Evolutionary conservation across 2,888 invertebrate genomes (phyloP).

Genomic region (Subacronicta megacephala): DNA sequence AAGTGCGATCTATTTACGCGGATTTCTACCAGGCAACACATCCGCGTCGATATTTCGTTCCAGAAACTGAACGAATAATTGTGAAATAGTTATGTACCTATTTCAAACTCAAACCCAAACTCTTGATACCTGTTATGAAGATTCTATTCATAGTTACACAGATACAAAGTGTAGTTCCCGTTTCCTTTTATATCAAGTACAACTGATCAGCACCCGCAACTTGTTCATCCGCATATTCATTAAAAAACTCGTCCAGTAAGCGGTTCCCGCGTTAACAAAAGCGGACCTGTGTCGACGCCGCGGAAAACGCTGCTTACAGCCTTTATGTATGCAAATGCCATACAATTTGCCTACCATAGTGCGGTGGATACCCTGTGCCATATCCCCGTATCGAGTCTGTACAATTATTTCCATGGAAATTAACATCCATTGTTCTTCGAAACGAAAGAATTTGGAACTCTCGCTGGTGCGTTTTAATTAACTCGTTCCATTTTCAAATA

Average conservation of each 20-base stretch:
- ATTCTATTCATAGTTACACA: too few species aligned
- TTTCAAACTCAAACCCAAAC: too few species aligned
- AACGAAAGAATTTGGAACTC: constrained; percentile 11
- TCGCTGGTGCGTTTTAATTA: constrained; percentile 14
- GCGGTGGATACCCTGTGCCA: constrained; percentile 29
- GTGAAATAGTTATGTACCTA: too few species aligned
- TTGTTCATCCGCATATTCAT: constrained; percentile 31
- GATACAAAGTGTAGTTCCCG: neutral
- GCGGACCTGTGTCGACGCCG: constrained; percentile 37
- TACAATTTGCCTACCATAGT: constrained; percentile 48
- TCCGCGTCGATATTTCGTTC: too few species aligned
- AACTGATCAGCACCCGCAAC: constrained; percentile 7
- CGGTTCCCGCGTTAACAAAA: constrained; percentile 49
- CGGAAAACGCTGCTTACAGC: constrained; percentile 44
- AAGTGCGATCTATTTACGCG: too few species aligned
- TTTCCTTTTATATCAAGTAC: constrained; percentile 1
- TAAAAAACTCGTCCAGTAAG: constrained; percentile 47
- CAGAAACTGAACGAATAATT: too few species aligned
- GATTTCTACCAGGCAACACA: too few species aligned
- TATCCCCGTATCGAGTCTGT: constrained; percentile 34
- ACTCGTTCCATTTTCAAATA: constrained; percentile 12
- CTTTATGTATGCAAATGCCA: constrained; percentile 46
- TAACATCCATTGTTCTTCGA: constrained; percentile 39
- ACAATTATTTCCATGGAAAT: constrained; percentile 52
- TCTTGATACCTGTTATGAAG: too few species aligned